Evolutionary conservation across 2,888 invertebrate genomes (phyloP).

Genomic region (Taenaris catops): DNA sequence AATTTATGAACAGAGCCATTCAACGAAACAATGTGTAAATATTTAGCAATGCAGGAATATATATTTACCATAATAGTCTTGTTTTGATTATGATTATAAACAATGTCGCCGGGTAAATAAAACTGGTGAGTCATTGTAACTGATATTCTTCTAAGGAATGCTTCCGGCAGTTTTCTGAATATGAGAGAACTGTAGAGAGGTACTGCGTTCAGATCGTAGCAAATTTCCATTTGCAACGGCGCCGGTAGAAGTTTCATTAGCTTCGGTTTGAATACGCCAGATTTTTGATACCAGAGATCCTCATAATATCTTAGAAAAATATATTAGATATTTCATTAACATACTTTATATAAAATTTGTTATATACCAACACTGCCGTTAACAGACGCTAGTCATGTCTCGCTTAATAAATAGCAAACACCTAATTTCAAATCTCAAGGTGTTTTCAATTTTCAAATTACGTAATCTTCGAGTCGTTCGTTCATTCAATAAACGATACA

Average conservation of each 20-base stretch:
- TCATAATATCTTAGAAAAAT: slow-evolving; percentile 64
- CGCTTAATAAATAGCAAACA: too few relatives aligned
- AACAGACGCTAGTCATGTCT: too few relatives aligned
- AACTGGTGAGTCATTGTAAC: slow-evolving; percentile 73
- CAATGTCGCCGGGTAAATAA: slow-evolving; percentile 72
- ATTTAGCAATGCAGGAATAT: slow-evolving; percentile 22
- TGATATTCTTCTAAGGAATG: slow-evolving; percentile 71
- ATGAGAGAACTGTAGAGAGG: slow-evolving; percentile 70
- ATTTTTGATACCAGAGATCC: slow-evolving; percentile 74
- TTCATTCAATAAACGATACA: too few relatives aligned
- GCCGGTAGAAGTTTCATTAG: slow-evolving; percentile 58
- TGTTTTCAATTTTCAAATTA: too few relatives aligned
- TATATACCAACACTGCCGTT: too few relatives aligned
- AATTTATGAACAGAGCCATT: slow-evolving; percentile 17
- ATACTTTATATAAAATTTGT: too few relatives aligned
- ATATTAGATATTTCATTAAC: too few relatives aligned
- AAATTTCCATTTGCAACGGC: slow-evolving; percentile 73
- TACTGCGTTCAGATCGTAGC: slow-evolving; percentile 71
- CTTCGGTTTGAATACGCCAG: slow-evolving; percentile 66
- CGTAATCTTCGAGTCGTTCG: too few relatives aligned
- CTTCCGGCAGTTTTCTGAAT: slow-evolving; percentile 73
- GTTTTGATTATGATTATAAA: slow-evolving; percentile 69
- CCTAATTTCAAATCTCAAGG: too few relatives aligned
- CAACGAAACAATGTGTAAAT: slow-evolving; percentile 24
- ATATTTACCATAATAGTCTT: slow-evolving; percentile 72